Evolutionary conservation across 92 coral and sea anemone species (phyloP).

Genomic region (Pocillopora meandrina): DNA sequence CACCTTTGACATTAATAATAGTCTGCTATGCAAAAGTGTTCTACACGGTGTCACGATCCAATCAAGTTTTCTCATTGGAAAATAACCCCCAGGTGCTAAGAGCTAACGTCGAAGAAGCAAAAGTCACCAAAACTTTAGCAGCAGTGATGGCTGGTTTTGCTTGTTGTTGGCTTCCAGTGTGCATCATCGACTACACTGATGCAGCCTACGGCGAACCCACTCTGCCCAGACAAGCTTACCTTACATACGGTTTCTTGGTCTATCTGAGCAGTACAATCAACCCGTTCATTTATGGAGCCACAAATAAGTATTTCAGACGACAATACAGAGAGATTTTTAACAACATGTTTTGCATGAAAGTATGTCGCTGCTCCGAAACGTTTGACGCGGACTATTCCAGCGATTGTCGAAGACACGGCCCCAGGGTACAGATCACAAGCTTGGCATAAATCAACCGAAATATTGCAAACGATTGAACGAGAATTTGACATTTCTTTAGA

Average conservation of each 20-base stretch:
- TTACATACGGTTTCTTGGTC: constrained; percentile 66
- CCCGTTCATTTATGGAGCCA: constrained; percentile 78
- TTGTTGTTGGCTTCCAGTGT: constrained; percentile 83
- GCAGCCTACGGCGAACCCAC: constrained; percentile 57
- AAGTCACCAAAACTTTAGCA: constrained; percentile 73
- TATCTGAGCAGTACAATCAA: constrained; percentile 71
- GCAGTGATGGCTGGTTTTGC: constrained; percentile 75
- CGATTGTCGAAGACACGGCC: background rate
- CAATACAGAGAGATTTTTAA: constrained; percentile 48
- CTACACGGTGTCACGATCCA: constrained; percentile 49
- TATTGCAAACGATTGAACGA: no score
- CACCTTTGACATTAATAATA: constrained; percentile 45
- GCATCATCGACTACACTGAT: constrained; percentile 72
- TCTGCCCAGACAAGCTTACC: constrained; percentile 56
- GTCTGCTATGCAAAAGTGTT: constrained; percentile 61
- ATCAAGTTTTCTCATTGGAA: constrained; percentile 49
- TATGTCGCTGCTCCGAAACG: background rate
- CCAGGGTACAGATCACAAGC: background rate
- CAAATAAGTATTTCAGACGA: constrained; percentile 62
- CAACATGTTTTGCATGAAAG: background rate
- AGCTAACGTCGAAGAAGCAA: constrained; percentile 76
- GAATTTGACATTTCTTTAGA: no score
- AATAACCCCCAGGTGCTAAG: constrained; percentile 51
- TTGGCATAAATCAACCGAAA: no score
- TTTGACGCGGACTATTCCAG: background rate